These are phyloP conservation scores for Ophion costatus DNA, from an alignment of 2,888 invertebrate genomes.

Conservation along the genomic window DNA sequence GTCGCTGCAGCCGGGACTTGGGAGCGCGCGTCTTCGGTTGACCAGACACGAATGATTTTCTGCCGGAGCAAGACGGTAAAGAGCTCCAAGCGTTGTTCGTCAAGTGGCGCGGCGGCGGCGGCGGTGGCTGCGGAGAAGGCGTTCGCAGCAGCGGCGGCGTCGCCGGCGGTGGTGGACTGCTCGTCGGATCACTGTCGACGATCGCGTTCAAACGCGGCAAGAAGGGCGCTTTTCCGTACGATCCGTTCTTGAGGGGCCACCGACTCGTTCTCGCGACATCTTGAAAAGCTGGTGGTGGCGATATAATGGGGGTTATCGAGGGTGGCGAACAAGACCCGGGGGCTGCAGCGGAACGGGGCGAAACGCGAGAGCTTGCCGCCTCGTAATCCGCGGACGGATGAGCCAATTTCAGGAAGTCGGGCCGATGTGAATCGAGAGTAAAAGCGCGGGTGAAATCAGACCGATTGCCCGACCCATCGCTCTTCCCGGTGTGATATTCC, in stretches of 20 bases:
- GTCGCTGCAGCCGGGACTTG: constrained; percentile 74
- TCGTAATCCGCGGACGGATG: constrained; percentile 82
- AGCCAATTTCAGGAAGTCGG: constrained; percentile 78
- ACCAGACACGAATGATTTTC: constrained; percentile 71
- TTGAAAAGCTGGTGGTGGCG: constrained; percentile 89
- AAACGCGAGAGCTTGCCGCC: constrained; percentile 79
- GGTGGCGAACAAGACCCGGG: constrained; percentile 86
- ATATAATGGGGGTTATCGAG: constrained; percentile 88
- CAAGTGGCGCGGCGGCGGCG: constrained; percentile 24
- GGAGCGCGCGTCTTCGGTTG: constrained; percentile 73
- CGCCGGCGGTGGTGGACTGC: constrained; percentile 81
- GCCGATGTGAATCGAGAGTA: constrained; percentile 76
- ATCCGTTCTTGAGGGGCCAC: constrained; percentile 70
- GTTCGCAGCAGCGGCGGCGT: constrained; percentile 84
- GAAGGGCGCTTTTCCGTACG: constrained; percentile 84
- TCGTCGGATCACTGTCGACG: constrained; percentile 84
- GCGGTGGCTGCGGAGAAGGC: constrained; percentile 29
- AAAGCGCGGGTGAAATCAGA: constrained; percentile 73
- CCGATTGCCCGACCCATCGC: constrained; percentile 78
- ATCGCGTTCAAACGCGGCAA: constrained; percentile 85
- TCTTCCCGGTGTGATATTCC: constrained; percentile 84
- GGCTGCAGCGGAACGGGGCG: constrained; percentile 77
- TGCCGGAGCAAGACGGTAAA: constrained; percentile 71
- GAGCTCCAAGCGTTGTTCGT: constrained; percentile 82
- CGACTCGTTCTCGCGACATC: constrained; percentile 82